These are phyloP conservation scores for Shinisaurus crocodilurus DNA, from an alignment of 2,113 vertebrate species.

Conservation along the genomic window DNA sequence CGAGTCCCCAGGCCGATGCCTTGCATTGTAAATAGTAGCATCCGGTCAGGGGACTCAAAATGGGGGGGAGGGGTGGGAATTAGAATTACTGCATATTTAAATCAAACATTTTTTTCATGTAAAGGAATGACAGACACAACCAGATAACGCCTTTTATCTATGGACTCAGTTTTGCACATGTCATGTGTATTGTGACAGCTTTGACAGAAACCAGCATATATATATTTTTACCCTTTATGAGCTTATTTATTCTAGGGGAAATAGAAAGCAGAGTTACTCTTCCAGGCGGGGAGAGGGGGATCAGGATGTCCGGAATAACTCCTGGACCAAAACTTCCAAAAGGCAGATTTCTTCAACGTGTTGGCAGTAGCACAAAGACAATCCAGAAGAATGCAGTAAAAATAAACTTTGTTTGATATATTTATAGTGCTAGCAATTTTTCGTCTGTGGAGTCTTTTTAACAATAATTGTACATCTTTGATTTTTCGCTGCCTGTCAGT, in stretches of 20 bases:
- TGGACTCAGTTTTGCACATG: not conserved
- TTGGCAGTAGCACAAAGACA: conserved; percentile 53
- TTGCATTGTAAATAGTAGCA: not conserved
- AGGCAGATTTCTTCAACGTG: conserved; percentile 57
- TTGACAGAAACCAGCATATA: not conserved
- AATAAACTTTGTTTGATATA: conserved; percentile 50
- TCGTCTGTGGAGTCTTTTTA: conserved; percentile 57
- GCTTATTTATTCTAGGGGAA: conserved; percentile 57
- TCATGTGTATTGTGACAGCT: not conserved
- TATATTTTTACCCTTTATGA: not conserved
- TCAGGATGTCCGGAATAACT: conserved; percentile 31
- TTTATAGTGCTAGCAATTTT: conserved; percentile 60
- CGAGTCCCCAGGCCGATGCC: too few species aligned
- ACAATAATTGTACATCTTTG: conserved; percentile 57
- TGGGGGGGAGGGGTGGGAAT: not conserved
- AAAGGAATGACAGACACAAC: not conserved
- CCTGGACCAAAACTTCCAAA: conserved; percentile 67
- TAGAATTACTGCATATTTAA: not conserved
- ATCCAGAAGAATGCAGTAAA: conserved; percentile 39
- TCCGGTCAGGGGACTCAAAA: too few species aligned
- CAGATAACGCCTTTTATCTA: not conserved
- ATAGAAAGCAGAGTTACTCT: conserved; percentile 49
- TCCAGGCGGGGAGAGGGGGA: not conserved
- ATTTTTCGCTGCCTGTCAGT: conserved; percentile 56
- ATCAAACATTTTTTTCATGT: not conserved